These are phyloP conservation scores for Telmatherina bonti DNA, from an alignment of 2,797 vertebrate genomes.

Conservation along the genomic window DNA sequence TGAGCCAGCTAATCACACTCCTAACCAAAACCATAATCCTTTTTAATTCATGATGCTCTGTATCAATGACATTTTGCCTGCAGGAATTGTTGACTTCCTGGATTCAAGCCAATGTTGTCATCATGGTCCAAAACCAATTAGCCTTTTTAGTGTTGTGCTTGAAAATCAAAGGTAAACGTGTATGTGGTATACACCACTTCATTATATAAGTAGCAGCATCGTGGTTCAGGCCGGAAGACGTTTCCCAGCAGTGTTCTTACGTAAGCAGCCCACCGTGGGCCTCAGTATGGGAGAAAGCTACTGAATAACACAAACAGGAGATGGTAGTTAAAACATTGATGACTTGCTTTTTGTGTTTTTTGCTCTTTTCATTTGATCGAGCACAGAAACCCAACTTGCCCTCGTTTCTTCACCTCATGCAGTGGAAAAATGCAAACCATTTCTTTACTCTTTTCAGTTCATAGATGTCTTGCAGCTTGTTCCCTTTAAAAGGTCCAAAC, in stretches of 20 bases:
- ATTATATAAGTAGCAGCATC: constrained; percentile 51
- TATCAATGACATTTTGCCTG: neutral
- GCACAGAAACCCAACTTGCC: constrained; percentile 53
- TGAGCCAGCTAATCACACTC: neutral
- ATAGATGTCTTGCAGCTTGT: neutral
- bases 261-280: constrained; percentile 49
- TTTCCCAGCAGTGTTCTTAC: constrained; percentile 59
- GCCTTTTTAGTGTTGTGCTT: neutral
- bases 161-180: neutral
- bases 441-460: constrained; percentile 2
- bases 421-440: constrained; percentile 21
- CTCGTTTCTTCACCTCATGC: constrained; percentile 67
- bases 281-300: constrained; percentile 51
- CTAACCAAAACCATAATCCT: neutral
- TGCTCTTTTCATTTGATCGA: constrained; percentile 20
- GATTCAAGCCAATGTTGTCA: neutral
- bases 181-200: constrained; percentile 27
- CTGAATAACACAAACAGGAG: constrained; percentile 64
- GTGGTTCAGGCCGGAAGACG: constrained; percentile 42
- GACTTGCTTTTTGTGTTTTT: constrained; percentile 70
- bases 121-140: neutral
- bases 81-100: neutral
- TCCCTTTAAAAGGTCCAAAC: constrained; percentile 1
- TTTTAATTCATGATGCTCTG: neutral
- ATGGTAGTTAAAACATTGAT: constrained; percentile 73